These are phyloP conservation scores for Tetramorium alpestre DNA, from an alignment of 1,140 invertebrate species.

Conservation along the genomic window DNA sequence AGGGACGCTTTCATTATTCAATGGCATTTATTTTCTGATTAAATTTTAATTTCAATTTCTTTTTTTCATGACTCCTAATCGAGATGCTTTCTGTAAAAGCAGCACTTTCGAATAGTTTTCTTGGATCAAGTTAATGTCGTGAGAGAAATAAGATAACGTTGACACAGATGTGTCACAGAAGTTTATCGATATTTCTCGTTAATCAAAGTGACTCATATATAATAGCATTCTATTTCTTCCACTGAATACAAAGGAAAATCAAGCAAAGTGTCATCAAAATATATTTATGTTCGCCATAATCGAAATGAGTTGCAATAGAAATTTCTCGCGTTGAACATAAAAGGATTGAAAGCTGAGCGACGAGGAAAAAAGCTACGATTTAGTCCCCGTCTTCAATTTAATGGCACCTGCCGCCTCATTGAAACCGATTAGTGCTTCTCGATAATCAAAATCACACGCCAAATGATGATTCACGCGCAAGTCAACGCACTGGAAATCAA, in stretches of 20 bases:
- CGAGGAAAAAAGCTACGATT: not conserved
- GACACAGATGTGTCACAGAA: not conserved
- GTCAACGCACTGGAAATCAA: conserved; percentile 3
- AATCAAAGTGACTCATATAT: conserved; percentile 33
- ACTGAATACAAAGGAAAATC: not conserved
- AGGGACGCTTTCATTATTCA: not conserved
- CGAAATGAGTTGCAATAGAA: not conserved
- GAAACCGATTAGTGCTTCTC: conserved; percentile 1
- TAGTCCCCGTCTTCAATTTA: not conserved
- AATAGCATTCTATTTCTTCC: not conserved
- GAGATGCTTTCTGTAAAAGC: not conserved
- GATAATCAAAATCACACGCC: conserved; percentile 20
- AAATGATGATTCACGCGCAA: conserved; percentile 7
- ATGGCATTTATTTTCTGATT: not conserved
- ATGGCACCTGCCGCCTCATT: not conserved
- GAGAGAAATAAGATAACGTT: not conserved
- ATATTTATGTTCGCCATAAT: not conserved
- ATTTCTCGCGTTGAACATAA: not conserved
- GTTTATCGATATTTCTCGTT: conserved; percentile 3
- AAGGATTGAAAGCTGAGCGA: not conserved
- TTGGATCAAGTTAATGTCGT: not conserved
- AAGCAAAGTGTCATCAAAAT: not conserved
- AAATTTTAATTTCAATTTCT: not conserved
- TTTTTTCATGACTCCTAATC: not conserved
- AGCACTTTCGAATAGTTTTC: not conserved